These are phyloP conservation scores for Furcula furcula DNA, from an alignment of 2,888 invertebrate genomes.

Conservation along the genomic window DNA sequence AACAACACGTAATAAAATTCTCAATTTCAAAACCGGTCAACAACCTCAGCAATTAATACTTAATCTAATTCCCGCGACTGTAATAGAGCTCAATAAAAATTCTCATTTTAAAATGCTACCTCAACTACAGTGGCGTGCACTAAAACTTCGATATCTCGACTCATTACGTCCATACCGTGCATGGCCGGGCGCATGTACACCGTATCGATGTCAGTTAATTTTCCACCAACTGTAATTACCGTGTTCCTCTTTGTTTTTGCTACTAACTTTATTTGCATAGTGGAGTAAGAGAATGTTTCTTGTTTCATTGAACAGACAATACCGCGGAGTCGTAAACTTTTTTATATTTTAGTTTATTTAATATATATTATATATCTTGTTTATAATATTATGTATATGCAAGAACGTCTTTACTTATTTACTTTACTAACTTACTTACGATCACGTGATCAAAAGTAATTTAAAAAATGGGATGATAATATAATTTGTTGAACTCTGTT, in stretches of 20 bases:
- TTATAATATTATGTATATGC: too few relatives aligned
- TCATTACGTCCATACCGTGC: slow-evolving; percentile 64
- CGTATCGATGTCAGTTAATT: slow-evolving; percentile 79
- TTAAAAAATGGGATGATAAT: too few relatives aligned
- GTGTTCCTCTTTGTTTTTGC: slow-evolving; percentile 79
- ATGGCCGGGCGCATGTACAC: slow-evolving; percentile 54
- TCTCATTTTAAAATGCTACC: slow-evolving; percentile 15
- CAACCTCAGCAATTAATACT: too few relatives aligned
- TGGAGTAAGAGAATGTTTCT: slow-evolving; percentile 56
- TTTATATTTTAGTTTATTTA: background rate
- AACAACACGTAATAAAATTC: too few relatives aligned
- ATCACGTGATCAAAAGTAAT: too few relatives aligned
- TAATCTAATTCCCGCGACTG: too few relatives aligned
- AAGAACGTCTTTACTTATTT: too few relatives aligned
- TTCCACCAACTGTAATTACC: slow-evolving; percentile 79
- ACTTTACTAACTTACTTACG: too few relatives aligned
- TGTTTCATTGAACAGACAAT: slow-evolving; percentile 35
- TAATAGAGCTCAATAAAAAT: too few relatives aligned
- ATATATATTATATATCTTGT: slow-evolving; percentile 2
- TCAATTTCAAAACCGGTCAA: too few relatives aligned
- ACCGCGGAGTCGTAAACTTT: slow-evolving; percentile 33
- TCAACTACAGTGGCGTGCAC: slow-evolving; percentile 56
- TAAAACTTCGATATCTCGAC: slow-evolving; percentile 58
- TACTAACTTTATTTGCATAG: slow-evolving; percentile 80
- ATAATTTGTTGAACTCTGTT: too few relatives aligned